Evolutionary conservation across 35 echinoderm and acorn worm genomes (phyloP).

Genomic region (Heliocidaris tuberculata): DNA sequence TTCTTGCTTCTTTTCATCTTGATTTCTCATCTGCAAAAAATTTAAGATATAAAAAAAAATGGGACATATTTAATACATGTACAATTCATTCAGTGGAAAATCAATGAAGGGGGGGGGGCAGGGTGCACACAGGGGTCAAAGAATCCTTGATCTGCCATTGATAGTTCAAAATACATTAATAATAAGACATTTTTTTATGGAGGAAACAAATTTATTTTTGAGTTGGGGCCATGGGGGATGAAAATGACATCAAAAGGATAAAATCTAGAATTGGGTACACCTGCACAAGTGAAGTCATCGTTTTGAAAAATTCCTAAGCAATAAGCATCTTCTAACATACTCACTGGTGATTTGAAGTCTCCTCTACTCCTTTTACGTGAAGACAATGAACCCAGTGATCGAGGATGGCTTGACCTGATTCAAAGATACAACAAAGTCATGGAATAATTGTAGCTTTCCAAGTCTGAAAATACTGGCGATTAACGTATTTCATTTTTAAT

Average conservation of each 20-base stretch:
- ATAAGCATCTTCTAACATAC: not conserved
- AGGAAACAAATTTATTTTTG: not conserved
- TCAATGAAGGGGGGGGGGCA: not conserved
- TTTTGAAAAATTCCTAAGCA: not conserved
- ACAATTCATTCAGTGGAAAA: not conserved
- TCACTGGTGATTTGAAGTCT: conserved; percentile 36
- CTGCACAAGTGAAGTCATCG: conserved; percentile 12
- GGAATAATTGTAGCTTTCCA: not conserved
- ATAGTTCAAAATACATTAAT: not conserved
- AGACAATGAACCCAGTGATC: not conserved
- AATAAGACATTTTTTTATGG: not conserved
- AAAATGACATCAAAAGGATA: not conserved
- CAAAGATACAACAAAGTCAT: not conserved
- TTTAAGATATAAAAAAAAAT: not conserved
- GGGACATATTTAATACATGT: not conserved
- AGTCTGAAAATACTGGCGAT: not conserved
- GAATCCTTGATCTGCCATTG: not conserved
- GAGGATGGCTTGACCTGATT: not conserved
- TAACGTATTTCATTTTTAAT: not conserved
- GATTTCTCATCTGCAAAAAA: not conserved
- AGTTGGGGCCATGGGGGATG: not conserved
- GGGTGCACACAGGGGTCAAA: too few species aligned
- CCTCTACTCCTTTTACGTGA: not conserved
- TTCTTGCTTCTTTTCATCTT: not conserved
- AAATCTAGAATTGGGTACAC: not conserved